Conservation (phyloP, 2,797 vertebrate genomes). For the Sebastiscus albofasciatus region DNA sequence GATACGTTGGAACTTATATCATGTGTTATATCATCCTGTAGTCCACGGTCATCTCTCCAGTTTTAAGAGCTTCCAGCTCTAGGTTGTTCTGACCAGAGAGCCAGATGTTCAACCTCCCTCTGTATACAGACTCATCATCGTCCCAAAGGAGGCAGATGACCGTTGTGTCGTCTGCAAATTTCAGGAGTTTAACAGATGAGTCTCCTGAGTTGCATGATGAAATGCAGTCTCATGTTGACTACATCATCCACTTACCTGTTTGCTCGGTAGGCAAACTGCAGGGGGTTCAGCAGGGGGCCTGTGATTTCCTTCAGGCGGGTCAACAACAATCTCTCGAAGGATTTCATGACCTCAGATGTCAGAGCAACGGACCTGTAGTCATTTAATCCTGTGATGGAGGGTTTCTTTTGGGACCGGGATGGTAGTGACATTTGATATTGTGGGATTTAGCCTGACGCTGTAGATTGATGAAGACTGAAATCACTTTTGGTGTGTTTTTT, state of each 20-base stretch:
- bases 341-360: neutral
- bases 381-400: neutral
- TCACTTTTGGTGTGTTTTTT: neutral
- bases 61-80: neutral
- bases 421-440: neutral
- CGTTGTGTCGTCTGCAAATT: neutral
- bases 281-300: accelerated
- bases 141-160: neutral
- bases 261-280: neutral
- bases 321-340: neutral
- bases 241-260: neutral
- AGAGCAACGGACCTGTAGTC: neutral
- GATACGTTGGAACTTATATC: neutral
- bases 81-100: neutral
- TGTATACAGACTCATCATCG: neutral
- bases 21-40: neutral
- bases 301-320: neutral
- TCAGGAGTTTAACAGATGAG: too few species aligned
- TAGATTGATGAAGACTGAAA: neutral
- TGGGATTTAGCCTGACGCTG: neutral
- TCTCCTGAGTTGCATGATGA: neutral
- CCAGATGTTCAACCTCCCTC: neutral
- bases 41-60: neutral
- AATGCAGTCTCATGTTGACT: neutral
- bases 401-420: neutral